phyloP scores from a whole-genome alignment of 2,797 vertebrate species.

The Enteromius unitaeniatus region DNA sequence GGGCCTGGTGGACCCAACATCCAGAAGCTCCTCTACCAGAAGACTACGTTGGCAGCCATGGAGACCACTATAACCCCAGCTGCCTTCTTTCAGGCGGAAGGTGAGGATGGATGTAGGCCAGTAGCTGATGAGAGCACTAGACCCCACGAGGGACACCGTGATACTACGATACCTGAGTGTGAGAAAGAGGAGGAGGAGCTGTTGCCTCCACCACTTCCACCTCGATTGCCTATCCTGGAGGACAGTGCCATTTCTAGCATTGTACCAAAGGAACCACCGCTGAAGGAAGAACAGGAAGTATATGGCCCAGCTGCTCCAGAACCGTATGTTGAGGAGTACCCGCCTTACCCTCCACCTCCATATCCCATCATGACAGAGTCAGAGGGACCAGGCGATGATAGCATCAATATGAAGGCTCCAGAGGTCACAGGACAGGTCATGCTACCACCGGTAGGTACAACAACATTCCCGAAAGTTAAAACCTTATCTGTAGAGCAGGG shows the following conservation, averaged over 20 bases:
- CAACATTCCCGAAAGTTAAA: not conserved
- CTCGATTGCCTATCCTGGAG: slow-evolving; percentile 74
- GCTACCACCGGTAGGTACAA: slow-evolving; percentile 81
- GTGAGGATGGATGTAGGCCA: slow-evolving; percentile 24
- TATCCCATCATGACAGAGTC: slow-evolving; percentile 82
- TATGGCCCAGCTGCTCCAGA: slow-evolving; percentile 66
- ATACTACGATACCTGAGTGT: not conserved
- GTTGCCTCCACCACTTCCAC: slow-evolving; percentile 58
- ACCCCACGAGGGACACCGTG: slow-evolving; percentile 20
- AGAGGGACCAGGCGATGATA: slow-evolving; percentile 79
- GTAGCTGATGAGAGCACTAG: slow-evolving; percentile 60
- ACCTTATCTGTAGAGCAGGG: no score
- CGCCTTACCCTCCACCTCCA: slow-evolving; percentile 90
- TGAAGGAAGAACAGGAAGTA: slow-evolving; percentile 73
- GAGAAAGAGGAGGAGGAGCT: slow-evolving; percentile 66
- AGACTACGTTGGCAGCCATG: slow-evolving; percentile 95
- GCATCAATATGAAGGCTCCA: slow-evolving; percentile 79
- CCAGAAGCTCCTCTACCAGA: slow-evolving; percentile 94
- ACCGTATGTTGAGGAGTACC: slow-evolving; percentile 85
- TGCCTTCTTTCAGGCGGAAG: slow-evolving; percentile 62
- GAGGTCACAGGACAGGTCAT: slow-evolving; percentile 88
- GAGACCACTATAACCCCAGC: slow-evolving; percentile 74
- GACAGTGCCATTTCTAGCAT: slow-evolving; percentile 37
- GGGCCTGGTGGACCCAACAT: slow-evolving; percentile 91
- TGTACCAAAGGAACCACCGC: slow-evolving; percentile 54